Conservation (phyloP, 2,113 vertebrate genomes). For the Chrysochloris asiatica region DNA sequence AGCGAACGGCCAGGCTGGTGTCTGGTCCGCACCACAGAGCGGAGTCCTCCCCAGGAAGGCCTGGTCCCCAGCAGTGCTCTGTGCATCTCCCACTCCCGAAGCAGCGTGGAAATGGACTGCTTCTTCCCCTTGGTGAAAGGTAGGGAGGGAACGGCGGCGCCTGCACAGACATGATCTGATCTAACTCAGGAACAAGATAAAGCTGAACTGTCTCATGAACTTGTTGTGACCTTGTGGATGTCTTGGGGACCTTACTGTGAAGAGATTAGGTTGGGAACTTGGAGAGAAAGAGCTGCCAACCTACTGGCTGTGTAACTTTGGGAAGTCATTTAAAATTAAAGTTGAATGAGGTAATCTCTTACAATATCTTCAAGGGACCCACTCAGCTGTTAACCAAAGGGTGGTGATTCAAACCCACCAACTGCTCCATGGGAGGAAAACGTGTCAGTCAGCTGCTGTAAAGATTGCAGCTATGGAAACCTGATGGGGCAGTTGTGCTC, state of each 20-base stretch:
- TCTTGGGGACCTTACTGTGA: background rate
- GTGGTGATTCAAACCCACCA: background rate
- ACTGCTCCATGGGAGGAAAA: background rate
- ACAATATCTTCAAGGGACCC: background rate
- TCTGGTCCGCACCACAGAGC: conserved; percentile 94
- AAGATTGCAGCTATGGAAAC: background rate
- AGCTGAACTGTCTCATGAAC: background rate
- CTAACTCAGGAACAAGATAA: background rate
- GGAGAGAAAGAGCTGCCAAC: background rate
- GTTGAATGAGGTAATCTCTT: background rate
- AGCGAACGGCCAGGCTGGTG: conserved; percentile 96
- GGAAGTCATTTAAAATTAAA: background rate
- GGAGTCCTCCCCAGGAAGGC: conserved; percentile 93
- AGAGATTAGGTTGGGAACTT: background rate
- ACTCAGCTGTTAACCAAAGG: background rate
- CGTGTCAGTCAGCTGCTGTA: background rate
- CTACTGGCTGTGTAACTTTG: background rate
- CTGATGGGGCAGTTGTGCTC: background rate
- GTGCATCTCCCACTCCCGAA: conserved; percentile 96
- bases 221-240: background rate
- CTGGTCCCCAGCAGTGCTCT: conserved; percentile 95
- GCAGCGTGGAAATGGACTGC: conserved; percentile 99
- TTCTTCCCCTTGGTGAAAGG: conserved; percentile 98
- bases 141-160: conserved; percentile 77
- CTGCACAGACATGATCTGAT: background rate